Percentiles rank a stretch among this genome's conserved stretches.
These are phyloP conservation scores for Philereme transversata DNA, from an alignment of 2,888 invertebrate genomes.

Conservation along the genomic window DNA sequence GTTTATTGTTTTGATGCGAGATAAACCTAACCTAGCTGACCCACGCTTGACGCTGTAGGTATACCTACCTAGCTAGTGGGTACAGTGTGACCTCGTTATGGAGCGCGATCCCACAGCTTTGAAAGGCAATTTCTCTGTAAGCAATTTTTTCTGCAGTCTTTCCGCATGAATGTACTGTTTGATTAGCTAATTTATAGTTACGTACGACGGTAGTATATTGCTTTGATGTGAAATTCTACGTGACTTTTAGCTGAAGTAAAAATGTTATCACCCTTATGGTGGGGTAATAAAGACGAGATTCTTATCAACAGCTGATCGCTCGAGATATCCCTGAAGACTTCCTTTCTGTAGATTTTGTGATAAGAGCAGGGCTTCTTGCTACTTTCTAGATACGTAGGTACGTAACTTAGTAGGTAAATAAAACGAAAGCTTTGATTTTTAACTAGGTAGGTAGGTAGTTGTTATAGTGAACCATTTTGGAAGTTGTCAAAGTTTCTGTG, in stretches of 20 bases:
- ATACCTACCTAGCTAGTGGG: slow-evolving; percentile 44
- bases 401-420: too few relatives aligned
- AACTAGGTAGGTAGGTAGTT: too few relatives aligned
- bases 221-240: slow-evolving; percentile 29
- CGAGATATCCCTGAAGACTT: slow-evolving; percentile 5
- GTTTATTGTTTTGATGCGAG: slow-evolving; percentile 64
- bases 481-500: too few relatives aligned
- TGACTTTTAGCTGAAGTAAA: neutral
- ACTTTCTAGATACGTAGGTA: too few relatives aligned
- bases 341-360: neutral
- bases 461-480: too few relatives aligned
- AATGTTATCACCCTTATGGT: slow-evolving; percentile 44
- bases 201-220: slow-evolving; percentile 14
- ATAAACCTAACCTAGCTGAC: slow-evolving; percentile 60
- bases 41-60: slow-evolving; percentile 56
- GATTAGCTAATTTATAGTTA: slow-evolving; percentile 53
- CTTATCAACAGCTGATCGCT: slow-evolving; percentile 20
- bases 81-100: slow-evolving; percentile 66
- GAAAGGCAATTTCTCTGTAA: slow-evolving; percentile 62
- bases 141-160: slow-evolving; percentile 55
- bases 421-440: too few relatives aligned
- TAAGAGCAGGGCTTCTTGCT: too few relatives aligned
- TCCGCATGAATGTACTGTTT: slow-evolving; percentile 56
- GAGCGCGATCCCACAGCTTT: slow-evolving; percentile 52
- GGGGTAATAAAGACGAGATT: slow-evolving; percentile 37